Evolutionary conservation across 2,113 vertebrate genomes (phyloP).

Genomic region (Ovis canadensis): DNA sequence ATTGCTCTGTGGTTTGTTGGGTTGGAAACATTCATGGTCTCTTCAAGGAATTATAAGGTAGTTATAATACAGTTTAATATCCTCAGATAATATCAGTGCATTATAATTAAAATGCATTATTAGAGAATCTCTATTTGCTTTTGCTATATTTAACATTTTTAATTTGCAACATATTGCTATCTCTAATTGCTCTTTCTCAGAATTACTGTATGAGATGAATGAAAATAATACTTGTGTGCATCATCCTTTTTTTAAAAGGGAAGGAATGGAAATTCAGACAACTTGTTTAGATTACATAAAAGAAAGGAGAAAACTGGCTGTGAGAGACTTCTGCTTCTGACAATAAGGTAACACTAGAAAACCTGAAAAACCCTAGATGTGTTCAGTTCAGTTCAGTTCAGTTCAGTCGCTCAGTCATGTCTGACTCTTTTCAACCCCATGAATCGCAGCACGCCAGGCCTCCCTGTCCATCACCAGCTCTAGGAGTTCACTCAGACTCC

Average conservation of each 20-base stretch:
- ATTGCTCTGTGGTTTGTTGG: constrained; percentile 29
- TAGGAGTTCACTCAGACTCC: no score
- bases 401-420: no score
- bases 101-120: constrained; percentile 66
- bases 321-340: not conserved
- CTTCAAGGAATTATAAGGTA: constrained; percentile 54
- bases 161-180: constrained; percentile 52
- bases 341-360: not conserved
- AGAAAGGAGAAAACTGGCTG: not conserved
- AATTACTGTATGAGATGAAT: constrained; percentile 37
- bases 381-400: no score
- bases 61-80: constrained; percentile 56
- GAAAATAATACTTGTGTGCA: constrained; percentile 22
- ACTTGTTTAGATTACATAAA: not conserved
- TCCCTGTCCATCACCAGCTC: no score
- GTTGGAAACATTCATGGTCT: constrained; percentile 43
- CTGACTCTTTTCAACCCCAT: no score
- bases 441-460: no score
- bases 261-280: not conserved
- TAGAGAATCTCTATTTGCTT: constrained; percentile 55
- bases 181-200: constrained; percentile 60
- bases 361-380: not conserved
- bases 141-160: constrained; percentile 61
- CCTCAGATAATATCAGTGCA: constrained; percentile 27
- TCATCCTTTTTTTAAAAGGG: constrained; percentile 13